Conservation (phyloP, 2,888 invertebrate species). For the Suillia variegata region DNA sequence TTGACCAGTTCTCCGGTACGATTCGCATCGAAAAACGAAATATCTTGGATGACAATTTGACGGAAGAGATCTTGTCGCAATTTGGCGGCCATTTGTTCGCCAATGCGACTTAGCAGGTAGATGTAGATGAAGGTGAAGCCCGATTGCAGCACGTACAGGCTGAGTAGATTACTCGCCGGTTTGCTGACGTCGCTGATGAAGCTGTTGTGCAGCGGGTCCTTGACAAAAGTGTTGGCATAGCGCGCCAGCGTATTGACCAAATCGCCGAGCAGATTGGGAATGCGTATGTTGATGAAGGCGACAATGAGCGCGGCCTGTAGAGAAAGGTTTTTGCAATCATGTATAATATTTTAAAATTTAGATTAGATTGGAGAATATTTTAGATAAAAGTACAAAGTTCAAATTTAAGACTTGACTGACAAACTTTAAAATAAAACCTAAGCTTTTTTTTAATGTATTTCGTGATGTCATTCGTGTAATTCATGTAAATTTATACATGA, state of each 20-base stretch:
- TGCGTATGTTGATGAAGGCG: slow-evolving; percentile 86
- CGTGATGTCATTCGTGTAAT: too few species aligned
- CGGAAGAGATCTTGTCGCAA: slow-evolving; percentile 83
- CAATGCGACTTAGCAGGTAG: slow-evolving; percentile 81
- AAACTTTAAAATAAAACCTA: too few species aligned
- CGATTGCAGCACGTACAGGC: slow-evolving; percentile 64
- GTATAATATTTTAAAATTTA: too few species aligned
- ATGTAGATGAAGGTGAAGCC: slow-evolving; percentile 90
- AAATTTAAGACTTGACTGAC: too few species aligned
- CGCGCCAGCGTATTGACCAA: slow-evolving; percentile 79
- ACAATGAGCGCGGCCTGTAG: slow-evolving; percentile 84
- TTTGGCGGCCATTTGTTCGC: slow-evolving; percentile 83
- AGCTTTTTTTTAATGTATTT: too few species aligned
- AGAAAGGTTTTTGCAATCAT: background rate
- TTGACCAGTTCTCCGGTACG: slow-evolving; percentile 92
- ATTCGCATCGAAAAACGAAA: slow-evolving; percentile 88
- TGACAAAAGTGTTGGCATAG: slow-evolving; percentile 63
- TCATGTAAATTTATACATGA: too few species aligned
- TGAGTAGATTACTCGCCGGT: slow-evolving; percentile 55
- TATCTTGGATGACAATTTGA: slow-evolving; percentile 81
- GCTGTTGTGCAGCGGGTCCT: slow-evolving; percentile 53
- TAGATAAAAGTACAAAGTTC: too few species aligned
- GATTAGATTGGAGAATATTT: too few species aligned
- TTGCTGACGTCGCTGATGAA: slow-evolving; percentile 56
- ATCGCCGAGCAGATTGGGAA: slow-evolving; percentile 82